phyloP scores from a whole-genome alignment of 2,888 invertebrate genomes.

The Amphipoea lucens region DNA sequence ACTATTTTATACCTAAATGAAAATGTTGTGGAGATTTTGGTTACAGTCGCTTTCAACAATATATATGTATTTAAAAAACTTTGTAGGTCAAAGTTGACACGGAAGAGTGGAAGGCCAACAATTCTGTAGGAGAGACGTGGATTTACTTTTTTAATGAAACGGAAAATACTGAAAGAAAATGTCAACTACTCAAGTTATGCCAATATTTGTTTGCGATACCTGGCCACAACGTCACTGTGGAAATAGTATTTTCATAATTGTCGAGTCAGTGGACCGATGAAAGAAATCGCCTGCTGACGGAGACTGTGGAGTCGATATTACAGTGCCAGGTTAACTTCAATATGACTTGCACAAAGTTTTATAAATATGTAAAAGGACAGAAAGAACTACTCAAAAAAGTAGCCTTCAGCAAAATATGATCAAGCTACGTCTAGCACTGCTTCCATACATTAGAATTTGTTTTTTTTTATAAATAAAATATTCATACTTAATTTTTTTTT shows the following conservation, averaged over 20 bases:
- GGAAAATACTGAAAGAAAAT: slow-evolving; percentile 41
- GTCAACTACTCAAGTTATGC: slow-evolving; percentile 36
- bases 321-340: slow-evolving; percentile 49
- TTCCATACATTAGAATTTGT: slow-evolving; percentile 1
- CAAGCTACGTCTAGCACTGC: slow-evolving; percentile 21
- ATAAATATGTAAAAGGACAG: slow-evolving; percentile 28
- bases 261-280: slow-evolving; percentile 49
- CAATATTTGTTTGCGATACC: slow-evolving; percentile 46
- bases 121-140: slow-evolving; percentile 22
- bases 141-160: slow-evolving; percentile 36
- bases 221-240: slow-evolving; percentile 44
- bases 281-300: slow-evolving; percentile 42
- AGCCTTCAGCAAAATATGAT: slow-evolving; percentile 14
- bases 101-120: slow-evolving; percentile 15
- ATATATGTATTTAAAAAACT: slow-evolving; percentile 2
- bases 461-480: slow-evolving; percentile 3
- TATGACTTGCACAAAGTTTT: slow-evolving; percentile 52
- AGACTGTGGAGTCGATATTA: slow-evolving; percentile 44
- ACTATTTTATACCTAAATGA: slow-evolving; percentile 19
- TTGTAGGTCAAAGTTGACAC: slow-evolving; percentile 6
- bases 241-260: slow-evolving; percentile 50
- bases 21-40: slow-evolving; percentile 33
- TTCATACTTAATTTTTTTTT: background rate
- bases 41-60: slow-evolving; percentile 32
- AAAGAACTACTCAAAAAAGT: slow-evolving; percentile 14